Evolutionary conservation across 2,888 invertebrate genomes (phyloP), one percentile per base, ranked within the genome.

Genomic region (Ptychoptera albimana): DNA sequence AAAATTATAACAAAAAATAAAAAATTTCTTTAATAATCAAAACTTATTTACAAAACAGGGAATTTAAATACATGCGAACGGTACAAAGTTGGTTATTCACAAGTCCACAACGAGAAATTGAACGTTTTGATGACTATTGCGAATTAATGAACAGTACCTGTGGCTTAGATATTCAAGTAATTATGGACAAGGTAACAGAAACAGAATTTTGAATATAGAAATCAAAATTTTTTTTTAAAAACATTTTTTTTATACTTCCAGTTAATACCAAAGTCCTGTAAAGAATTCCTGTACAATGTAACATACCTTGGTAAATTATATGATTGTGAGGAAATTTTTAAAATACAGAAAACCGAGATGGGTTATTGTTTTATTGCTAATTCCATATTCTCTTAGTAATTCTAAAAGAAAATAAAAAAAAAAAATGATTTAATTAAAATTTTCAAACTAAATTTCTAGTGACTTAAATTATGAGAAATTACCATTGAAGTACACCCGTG

Each of bases 331-430:
- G 42, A 50, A 14, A 48, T 58, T 36, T 58, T 59, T 37, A 57
- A 55, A 48, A 54, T 55, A 50, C 55, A 55, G 38, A 48, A 54
- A 44, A 48, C 57, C 13, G 58, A 58, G 48, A 54, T 56, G 52
- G 59, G 59, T 4, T 50, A 51, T 42, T 59, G 59, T 44, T 59
- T 55, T 48, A 47, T 57, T 8, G 52, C 55, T 0, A 59, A 59
- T 41, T 58, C 56, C 40, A 45, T 59, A n/a, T 44, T 53, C 12
- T 55, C 57, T 40, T 52, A 53, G 59, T 59, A 51, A 55, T 56
- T 54, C 50, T 16, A n/a, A 37, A 11, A 39, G 8, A 34, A 11
- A 32, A 9, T 32, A 32, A 11, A 7, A 32, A 32, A 4, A 32
- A 32, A 32, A 32, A 32, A 32, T 32, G n/a, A 7, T 32, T 32